Base-by-base conservation (phyloP, 2,113 vertebrate species). In the Scomber colias region DNA sequence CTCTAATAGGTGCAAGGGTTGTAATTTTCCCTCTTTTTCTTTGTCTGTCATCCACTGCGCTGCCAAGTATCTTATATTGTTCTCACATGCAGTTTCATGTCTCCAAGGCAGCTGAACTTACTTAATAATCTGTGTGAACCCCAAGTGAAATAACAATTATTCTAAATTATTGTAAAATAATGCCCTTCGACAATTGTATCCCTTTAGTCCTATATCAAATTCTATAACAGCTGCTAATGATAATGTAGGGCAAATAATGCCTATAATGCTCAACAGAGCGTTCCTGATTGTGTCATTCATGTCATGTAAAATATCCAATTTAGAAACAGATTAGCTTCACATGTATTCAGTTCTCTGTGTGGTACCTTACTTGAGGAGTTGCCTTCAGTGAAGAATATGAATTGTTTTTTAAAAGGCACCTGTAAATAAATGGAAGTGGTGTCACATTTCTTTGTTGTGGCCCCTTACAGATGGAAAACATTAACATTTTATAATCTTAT, bases 1-100 rank as follows among this genome's bases (percentile, higher is more conserved):
- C 11, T 53, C 71, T 83, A 81, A 87, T 75, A 54, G 75, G 59
- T 75, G 31, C 67, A 16, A 67, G 70, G 61, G 77, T 79, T 76
- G 68, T 89, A 48, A 81, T 87, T 74, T 68, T 4, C 56, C 64
- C 62, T 30, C 46, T 56, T 54, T 75, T 71, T 65, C 68, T 61
- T 50, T 69, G 56, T 73, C 45, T 76, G 35, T 75, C 86, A 69
- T 30, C 40, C 67, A 15, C 54, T 54, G 24, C 30, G 49, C 77
- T 64, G 56, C 46, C 24, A 46, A 65, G 15, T 50, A 51, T 79
- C 66, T 46, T 45, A 6, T 51, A 57, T 60, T 73, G 79, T 82
- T 72, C 76, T 57, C 35, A 56, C 45, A 49, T 51, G 11, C 68
- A 56, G 56, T 57, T 21, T 54, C 53, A 14, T 80, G 31, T 65